These are phyloP conservation scores for Charanyca ferruginea DNA, from an alignment of 2,888 invertebrate genomes.

Conservation along the genomic window DNA sequence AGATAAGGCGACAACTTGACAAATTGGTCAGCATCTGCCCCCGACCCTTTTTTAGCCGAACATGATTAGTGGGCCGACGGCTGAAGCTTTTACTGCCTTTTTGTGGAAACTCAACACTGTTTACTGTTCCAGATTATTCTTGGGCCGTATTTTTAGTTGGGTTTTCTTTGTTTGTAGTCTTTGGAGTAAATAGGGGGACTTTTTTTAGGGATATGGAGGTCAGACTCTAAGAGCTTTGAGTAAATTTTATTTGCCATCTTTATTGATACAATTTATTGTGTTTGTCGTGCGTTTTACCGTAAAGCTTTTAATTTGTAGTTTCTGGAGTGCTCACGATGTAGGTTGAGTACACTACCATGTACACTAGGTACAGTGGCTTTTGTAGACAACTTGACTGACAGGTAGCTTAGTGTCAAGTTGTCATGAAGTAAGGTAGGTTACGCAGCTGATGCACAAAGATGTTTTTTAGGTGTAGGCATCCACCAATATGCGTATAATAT, in stretches of 20 bases:
- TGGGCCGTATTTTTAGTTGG: constrained; percentile 36
- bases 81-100: constrained; percentile 48
- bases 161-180: constrained; percentile 17
- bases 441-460: not conserved
- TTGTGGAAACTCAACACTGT: constrained; percentile 47
- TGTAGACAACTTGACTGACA: not conserved
- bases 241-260: constrained; percentile 14
- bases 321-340: too few relatives aligned
- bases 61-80: constrained; percentile 53
- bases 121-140: constrained; percentile 48
- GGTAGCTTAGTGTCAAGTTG: not conserved
- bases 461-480: too few relatives aligned
- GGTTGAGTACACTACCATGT: too few relatives aligned
- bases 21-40: constrained; percentile 56
- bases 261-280: constrained; percentile 14
- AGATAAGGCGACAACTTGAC: constrained; percentile 63
- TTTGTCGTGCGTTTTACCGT: constrained; percentile 3
- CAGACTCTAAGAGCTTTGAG: constrained; percentile 20
- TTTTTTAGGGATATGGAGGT: constrained; percentile 13
- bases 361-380: not conserved
- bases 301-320: not conserved
- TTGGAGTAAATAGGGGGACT: constrained; percentile 18
- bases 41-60: constrained; percentile 50
- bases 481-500: not conserved
- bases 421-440: not conserved